These are phyloP conservation scores for Pyrrhosoma nymphula DNA, from an alignment of 2,888 invertebrate species.

Conservation along the genomic window DNA sequence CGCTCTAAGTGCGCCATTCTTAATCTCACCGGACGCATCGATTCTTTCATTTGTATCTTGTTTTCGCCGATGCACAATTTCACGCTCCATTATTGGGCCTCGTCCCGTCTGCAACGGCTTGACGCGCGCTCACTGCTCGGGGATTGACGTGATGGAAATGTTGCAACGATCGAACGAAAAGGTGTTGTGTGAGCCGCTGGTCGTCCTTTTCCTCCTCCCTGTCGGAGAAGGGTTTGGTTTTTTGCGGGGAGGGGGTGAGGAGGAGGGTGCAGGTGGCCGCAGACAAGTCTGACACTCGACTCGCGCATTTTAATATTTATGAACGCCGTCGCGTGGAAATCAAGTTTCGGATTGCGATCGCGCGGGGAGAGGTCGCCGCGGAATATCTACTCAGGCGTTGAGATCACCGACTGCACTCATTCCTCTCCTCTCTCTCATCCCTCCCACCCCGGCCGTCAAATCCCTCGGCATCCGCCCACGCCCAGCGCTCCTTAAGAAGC, in stretches of 20 bases:
- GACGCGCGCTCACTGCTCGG: not conserved
- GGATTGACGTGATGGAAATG: not conserved
- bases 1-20: not conserved
- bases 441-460: not conserved
- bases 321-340: not conserved
- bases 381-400: constrained; percentile 8
- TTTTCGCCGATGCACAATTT: not conserved
- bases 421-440: not conserved
- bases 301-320: not conserved
- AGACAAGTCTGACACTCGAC: not conserved
- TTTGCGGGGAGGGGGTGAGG: not conserved
- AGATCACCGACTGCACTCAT: not conserved
- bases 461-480: not conserved
- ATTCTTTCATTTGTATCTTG: not conserved
- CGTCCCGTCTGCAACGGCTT: not conserved
- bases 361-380: not conserved
- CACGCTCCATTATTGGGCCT: not conserved
- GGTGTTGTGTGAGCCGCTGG: not conserved
- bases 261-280: not conserved
- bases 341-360: not conserved
- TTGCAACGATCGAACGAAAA: not conserved
- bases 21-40: not conserved
- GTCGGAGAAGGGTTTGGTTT: no score
- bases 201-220: no score
- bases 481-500: not conserved